These are phyloP conservation scores for Fratercula arctica DNA, from an alignment of 2,797 vertebrate genomes.

Conservation along the genomic window DNA sequence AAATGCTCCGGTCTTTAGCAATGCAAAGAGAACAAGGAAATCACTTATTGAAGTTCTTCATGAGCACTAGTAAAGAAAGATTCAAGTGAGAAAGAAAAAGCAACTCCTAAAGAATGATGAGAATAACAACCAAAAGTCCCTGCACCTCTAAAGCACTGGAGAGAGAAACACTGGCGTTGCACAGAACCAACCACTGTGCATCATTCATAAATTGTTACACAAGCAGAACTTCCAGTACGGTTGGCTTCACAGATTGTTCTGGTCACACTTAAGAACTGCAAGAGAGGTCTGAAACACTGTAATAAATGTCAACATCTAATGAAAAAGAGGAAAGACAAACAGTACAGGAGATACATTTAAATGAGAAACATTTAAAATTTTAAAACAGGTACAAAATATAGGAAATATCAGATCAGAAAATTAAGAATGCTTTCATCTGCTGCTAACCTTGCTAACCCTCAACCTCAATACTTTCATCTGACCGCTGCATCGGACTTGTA, in stretches of 20 bases:
- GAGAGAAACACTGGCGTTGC: not conserved
- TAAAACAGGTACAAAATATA: not conserved
- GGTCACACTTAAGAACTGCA: not conserved
- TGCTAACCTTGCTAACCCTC: not conserved
- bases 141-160: not conserved
- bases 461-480: not conserved
- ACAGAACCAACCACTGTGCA: not conserved
- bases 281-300: not conserved
- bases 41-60: not conserved
- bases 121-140: not conserved
- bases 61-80: not conserved
- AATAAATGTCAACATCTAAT: not conserved
- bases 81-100: not conserved
- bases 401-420: not conserved
- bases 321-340: not conserved
- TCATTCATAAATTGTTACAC: not conserved
- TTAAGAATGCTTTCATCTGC: not conserved
- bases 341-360: not conserved
- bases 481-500: not conserved
- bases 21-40: not conserved
- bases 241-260: not conserved
- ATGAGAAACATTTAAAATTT: not conserved
- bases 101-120: not conserved
- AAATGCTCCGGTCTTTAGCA: not conserved
- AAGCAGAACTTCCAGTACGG: not conserved